Evolutionary conservation across 2,797 vertebrate genomes (phyloP).

Genomic region (Melanotaenia trifasciata): DNA sequence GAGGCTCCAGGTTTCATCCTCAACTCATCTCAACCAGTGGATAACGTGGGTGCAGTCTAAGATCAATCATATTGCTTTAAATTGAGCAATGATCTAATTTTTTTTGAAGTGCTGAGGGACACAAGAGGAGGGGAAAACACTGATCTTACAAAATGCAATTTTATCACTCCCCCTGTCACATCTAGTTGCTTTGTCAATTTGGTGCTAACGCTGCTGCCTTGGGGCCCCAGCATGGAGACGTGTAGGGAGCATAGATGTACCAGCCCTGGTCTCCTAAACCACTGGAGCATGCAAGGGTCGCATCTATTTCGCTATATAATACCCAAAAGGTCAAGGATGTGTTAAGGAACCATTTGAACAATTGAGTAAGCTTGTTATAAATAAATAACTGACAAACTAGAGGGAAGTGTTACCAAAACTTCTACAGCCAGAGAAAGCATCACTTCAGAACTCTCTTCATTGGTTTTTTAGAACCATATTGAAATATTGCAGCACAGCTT

Average conservation of each 20-base stretch:
- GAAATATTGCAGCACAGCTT: neutral
- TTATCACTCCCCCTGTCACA: slow-evolving; percentile 79
- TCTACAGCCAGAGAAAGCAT: neutral
- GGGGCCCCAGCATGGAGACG: slow-evolving; percentile 57
- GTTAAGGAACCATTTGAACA: slow-evolving; percentile 15
- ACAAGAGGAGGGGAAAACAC: slow-evolving; percentile 62
- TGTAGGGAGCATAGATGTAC: slow-evolving; percentile 53
- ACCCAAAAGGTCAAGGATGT: slow-evolving; percentile 49
- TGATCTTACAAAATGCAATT: slow-evolving; percentile 80
- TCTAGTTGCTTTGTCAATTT: slow-evolving; percentile 83
- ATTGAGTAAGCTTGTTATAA: slow-evolving; percentile 29
- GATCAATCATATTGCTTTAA: slow-evolving; percentile 77
- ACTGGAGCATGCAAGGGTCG: slow-evolving; percentile 59
- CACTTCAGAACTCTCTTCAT: neutral
- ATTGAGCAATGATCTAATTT: slow-evolving; percentile 78
- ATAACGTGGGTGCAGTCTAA: slow-evolving; percentile 52
- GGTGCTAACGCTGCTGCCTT: slow-evolving; percentile 70
- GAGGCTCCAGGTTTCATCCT: slow-evolving; percentile 50
- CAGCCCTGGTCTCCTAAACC: slow-evolving; percentile 42
- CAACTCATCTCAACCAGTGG: slow-evolving; percentile 63
- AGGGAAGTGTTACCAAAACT: slow-evolving; percentile 9
- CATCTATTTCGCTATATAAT: slow-evolving; percentile 49
- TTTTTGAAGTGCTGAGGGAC: slow-evolving; percentile 71
- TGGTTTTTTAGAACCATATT: neutral
- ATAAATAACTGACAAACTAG: slow-evolving; percentile 5